Percentiles rank a stretch among this genome's conserved stretches.
These are phyloP conservation scores for Leptinotarsa tumamoca DNA, from an alignment of 2,888 invertebrate genomes.

Conservation along the genomic window DNA sequence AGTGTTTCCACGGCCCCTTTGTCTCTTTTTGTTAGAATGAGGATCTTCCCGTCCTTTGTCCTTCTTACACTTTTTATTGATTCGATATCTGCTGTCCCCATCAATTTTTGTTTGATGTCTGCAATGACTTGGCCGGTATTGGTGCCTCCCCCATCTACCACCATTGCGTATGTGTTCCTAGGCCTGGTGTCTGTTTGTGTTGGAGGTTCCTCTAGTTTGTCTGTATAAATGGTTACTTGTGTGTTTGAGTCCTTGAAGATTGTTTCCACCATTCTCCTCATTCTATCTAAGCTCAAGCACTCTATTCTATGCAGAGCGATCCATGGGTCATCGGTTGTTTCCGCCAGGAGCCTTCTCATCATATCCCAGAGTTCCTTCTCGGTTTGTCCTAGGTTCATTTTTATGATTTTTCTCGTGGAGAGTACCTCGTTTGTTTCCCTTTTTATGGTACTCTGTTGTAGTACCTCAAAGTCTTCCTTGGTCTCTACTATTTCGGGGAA, in stretches of 20 bases:
- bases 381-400: conserved; percentile 13
- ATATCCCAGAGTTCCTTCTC: conserved; percentile 30
- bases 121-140: neutral
- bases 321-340: conserved; percentile 29
- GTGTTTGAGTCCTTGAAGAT: conserved; percentile 26
- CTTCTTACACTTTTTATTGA: neutral
- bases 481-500: conserved; percentile 26
- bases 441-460: conserved; percentile 30
- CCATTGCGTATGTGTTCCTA: neutral
- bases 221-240: neutral
- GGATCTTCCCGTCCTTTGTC: neutral
- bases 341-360: conserved; percentile 20
- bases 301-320: conserved; percentile 29
- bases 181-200: neutral
- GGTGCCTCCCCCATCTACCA: conserved; percentile 1
- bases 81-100: neutral
- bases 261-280: conserved; percentile 33
- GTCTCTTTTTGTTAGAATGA: neutral
- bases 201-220: neutral
- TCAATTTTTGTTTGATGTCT: neutral
- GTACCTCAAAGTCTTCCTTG: conserved; percentile 23
- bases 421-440: conserved; percentile 1
- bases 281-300: neutral
- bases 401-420: conserved; percentile 29
- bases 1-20: neutral